Conservation (phyloP, 2,797 vertebrate genomes). For the Enteromius mattozi region DNA sequence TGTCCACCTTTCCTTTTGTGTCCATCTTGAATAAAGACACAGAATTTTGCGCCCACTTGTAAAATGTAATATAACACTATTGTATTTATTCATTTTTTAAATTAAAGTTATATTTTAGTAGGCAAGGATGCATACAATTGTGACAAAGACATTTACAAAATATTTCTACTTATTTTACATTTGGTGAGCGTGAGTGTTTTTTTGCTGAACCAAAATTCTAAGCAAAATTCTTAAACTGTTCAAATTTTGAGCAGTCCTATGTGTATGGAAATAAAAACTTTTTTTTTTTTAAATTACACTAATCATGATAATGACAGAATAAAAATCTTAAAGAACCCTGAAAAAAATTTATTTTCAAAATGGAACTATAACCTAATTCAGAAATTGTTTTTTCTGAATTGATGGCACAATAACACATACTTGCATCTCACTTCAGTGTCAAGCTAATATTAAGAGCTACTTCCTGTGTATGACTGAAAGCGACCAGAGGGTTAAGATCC, state of each 20-base stretch:
- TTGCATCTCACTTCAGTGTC: constrained; percentile 68
- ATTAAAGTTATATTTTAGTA: neutral
- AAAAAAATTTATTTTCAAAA: neutral
- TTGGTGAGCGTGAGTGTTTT: neutral
- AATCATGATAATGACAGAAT: neutral
- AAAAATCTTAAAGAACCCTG: neutral
- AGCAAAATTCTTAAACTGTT: neutral
- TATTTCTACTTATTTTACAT: neutral
- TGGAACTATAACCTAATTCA: neutral
- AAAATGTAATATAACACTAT: too few species aligned
- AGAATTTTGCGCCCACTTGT: neutral
- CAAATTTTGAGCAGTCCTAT: neutral
- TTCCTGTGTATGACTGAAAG: constrained; percentile 83
- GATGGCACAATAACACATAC: neutral
- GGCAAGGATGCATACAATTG: neutral
- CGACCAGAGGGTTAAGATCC: constrained; percentile 79
- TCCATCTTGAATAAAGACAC: neutral
- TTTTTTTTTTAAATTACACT: too few species aligned
- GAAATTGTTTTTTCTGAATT: neutral
- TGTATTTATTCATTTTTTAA: too few species aligned
- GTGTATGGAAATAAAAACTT: neutral
- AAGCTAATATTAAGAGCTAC: constrained; percentile 81
- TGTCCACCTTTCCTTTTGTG: constrained; percentile 31
- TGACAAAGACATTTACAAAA: neutral
- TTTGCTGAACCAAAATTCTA: neutral